phyloP scores from a whole-genome alignment of 2,888 invertebrate species.

The Pocota personata region DNA sequence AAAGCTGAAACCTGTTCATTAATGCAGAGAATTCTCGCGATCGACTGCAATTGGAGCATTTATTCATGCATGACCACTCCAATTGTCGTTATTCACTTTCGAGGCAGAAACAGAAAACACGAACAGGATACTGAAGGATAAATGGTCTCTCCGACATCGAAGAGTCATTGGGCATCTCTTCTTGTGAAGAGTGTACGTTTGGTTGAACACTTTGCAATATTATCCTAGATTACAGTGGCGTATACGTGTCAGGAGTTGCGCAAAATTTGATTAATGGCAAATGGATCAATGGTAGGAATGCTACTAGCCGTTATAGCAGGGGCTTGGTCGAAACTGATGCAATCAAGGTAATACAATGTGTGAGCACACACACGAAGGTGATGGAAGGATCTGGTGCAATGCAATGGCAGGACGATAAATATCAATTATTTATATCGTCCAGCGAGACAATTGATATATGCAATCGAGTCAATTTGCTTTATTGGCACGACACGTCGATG shows the following conservation, averaged over 20 bases:
- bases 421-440: conserved; percentile 63
- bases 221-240: conserved; percentile 51
- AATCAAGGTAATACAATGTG: conserved; percentile 67
- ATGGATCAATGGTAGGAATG: conserved; percentile 23
- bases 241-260: conserved; percentile 37
- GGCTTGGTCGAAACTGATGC: conserved; percentile 54
- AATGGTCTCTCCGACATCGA: neutral
- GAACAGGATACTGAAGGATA: neutral
- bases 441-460: conserved; percentile 60
- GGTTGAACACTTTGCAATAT: conserved; percentile 46
- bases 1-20: conserved; percentile 47
- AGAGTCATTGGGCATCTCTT: neutral
- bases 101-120: neutral
- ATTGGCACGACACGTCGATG: conserved; percentile 53
- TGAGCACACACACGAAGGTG: conserved; percentile 11
- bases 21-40: conserved; percentile 22
- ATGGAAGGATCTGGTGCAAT: conserved; percentile 39
- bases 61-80: conserved; percentile 45
- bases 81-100: conserved; percentile 38
- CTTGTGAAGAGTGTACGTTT: neutral
- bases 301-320: no score
- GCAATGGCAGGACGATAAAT: conserved; percentile 58
- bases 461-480: conserved; percentile 63
- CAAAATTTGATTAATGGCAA: conserved; percentile 67
- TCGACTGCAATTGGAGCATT: conserved; percentile 12